Evolutionary conservation across 2,888 invertebrate genomes (phyloP).

Genomic region (Drosophila mimica): DNA sequence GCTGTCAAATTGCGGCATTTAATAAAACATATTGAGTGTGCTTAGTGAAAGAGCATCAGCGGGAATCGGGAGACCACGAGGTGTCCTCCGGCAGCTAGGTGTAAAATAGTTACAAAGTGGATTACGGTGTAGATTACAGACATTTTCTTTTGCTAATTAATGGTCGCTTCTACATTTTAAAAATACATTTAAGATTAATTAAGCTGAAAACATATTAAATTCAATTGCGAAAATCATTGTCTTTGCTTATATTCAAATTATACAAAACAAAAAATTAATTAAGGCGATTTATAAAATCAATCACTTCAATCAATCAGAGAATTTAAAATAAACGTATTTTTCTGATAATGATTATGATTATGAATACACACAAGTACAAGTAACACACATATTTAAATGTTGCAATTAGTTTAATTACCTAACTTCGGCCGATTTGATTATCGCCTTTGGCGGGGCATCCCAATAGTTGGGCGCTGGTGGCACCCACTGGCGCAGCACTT

Average conservation of each 20-base stretch:
- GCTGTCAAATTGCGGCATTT: constrained; percentile 72
- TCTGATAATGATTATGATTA: not conserved
- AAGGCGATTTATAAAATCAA: not conserved
- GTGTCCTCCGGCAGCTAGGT: not conserved
- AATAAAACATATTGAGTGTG: constrained; percentile 67
- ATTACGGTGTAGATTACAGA: not conserved
- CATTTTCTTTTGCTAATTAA: not conserved
- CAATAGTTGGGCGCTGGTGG: constrained; percentile 85
- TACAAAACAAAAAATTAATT: no score
- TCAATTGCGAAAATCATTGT: not conserved
- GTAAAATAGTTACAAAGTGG: not conserved
- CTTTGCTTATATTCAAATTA: no score
- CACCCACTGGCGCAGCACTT: constrained; percentile 84
- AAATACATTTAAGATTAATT: not conserved
- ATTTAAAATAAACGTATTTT: not conserved
- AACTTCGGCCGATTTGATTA: constrained; percentile 84
- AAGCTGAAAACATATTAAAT: not conserved
- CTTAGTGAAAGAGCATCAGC: not conserved
- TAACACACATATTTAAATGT: not conserved
- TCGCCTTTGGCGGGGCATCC: constrained; percentile 85
- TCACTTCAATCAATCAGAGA: not conserved
- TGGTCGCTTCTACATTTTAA: not conserved
- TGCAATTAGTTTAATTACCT: constrained; percentile 73
- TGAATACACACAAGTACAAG: not conserved
- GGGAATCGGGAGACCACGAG: not conserved